Conservation (phyloP, 1,140 invertebrate species). For the Marisa cornuarietis region DNA sequence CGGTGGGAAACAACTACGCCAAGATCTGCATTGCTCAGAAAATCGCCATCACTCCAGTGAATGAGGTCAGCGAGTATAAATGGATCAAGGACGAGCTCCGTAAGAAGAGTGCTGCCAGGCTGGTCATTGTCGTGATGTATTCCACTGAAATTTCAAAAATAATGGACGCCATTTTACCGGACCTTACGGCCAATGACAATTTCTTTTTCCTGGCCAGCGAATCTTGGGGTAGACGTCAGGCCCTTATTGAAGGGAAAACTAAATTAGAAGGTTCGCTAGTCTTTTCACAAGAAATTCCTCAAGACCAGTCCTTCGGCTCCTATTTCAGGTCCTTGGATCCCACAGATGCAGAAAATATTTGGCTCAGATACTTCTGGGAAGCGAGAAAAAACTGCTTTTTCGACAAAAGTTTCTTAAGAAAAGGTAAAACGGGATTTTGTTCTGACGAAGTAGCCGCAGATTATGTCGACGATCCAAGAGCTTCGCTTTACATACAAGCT, state of each 20-base stretch:
- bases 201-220: slow-evolving; percentile 24
- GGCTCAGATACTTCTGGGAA: slow-evolving; percentile 20
- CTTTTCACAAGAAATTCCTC: neutral
- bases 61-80: neutral
- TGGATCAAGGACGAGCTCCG: slow-evolving; percentile 18
- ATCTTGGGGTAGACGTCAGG: slow-evolving; percentile 20
- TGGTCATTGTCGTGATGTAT: slow-evolving; percentile 26
- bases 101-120: slow-evolving; percentile 5
- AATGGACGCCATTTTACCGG: slow-evolving; percentile 14
- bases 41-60: slow-evolving; percentile 14
- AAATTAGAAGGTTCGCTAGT: slow-evolving; percentile 13
- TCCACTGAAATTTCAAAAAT: neutral
- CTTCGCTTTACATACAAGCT: neutral
- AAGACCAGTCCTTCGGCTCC: neutral
- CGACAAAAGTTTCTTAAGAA: slow-evolving; percentile 10
- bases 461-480: slow-evolving; percentile 8
- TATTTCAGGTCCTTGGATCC: neutral
- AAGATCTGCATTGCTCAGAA: slow-evolving; percentile 43
- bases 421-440: neutral
- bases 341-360: neutral
- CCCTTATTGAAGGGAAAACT: neutral
- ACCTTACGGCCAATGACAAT: neutral
- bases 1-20: neutral
- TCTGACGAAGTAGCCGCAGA: neutral
- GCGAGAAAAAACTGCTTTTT: neutral